Evolutionary conservation across 2,797 vertebrate genomes (phyloP).

Genomic region (Enteromius radiatus): DNA sequence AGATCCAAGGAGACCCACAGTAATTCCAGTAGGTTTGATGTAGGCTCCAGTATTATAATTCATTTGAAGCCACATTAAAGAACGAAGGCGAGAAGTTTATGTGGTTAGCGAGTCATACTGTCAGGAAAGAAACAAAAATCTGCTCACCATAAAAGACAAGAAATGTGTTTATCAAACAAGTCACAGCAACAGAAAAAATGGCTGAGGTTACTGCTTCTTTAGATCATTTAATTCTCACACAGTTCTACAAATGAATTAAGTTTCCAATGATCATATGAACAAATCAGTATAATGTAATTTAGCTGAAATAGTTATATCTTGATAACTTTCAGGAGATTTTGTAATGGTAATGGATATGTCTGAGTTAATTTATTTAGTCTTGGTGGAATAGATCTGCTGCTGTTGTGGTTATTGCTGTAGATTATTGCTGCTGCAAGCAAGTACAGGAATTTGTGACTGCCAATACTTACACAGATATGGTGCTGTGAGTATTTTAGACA

Average conservation of each 20-base stretch:
- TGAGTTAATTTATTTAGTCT: not conserved
- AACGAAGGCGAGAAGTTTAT: not conserved
- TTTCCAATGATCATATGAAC: not conserved
- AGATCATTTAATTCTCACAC: not conserved
- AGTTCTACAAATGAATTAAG: not conserved
- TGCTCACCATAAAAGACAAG: not conserved
- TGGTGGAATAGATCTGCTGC: not conserved
- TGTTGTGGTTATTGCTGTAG: no score
- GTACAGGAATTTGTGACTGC: not conserved
- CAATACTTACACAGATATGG: not conserved
- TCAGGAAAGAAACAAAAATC: conserved; percentile 19
- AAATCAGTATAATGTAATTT: not conserved
- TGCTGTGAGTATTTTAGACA: not conserved
- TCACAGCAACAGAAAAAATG: not conserved
- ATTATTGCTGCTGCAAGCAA: not conserved
- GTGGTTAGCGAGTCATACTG: not conserved
- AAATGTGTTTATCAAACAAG: not conserved
- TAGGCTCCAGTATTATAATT: not conserved
- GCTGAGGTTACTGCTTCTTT: not conserved
- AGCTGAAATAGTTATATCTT: not conserved
- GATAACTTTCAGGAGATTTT: not conserved
- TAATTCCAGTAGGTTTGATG: not conserved
- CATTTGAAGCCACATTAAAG: not conserved
- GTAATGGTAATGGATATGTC: not conserved
- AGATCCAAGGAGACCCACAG: not conserved